Percentiles rank a stretch among this genome's conserved stretches.
Evolutionary conservation across 2,797 vertebrate genomes (phyloP).

Genomic region (Xiphorhynchus erythropygius): DNA sequence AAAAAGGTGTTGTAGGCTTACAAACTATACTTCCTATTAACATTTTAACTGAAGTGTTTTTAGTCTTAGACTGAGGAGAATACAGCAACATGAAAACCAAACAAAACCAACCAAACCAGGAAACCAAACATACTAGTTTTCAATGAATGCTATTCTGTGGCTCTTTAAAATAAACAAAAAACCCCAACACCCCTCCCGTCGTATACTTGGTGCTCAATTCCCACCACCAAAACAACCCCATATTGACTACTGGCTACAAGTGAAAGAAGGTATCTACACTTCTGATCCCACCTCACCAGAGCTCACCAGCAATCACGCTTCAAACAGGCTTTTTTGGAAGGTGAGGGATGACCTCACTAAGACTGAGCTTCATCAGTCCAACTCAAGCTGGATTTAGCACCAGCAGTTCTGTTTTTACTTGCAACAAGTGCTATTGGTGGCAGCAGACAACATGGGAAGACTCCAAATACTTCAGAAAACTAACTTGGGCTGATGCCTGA

Average conservation of each 20-base stretch:
- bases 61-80: not conserved
- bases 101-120: not conserved
- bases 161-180: not conserved
- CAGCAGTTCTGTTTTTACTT: not conserved
- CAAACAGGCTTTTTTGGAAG: not conserved
- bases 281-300: not conserved
- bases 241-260: not conserved
- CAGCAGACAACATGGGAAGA: not conserved
- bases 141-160: not conserved
- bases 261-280: not conserved
- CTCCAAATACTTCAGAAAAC: not conserved
- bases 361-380: not conserved
- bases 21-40: not conserved
- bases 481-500: fast-evolving
- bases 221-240: not conserved
- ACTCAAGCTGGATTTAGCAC: not conserved
- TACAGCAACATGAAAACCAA: not conserved
- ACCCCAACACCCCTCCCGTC: fast-evolving
- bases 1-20: not conserved
- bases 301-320: not conserved
- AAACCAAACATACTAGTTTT: not conserved
- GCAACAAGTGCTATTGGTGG: not conserved
- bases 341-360: not conserved
- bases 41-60: not conserved
- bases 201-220: not conserved